Percentiles rank a stretch among this genome's conserved stretches.
phyloP scores from a whole-genome alignment of 2,113 vertebrate genomes.

The Trogon surrucura region DNA sequence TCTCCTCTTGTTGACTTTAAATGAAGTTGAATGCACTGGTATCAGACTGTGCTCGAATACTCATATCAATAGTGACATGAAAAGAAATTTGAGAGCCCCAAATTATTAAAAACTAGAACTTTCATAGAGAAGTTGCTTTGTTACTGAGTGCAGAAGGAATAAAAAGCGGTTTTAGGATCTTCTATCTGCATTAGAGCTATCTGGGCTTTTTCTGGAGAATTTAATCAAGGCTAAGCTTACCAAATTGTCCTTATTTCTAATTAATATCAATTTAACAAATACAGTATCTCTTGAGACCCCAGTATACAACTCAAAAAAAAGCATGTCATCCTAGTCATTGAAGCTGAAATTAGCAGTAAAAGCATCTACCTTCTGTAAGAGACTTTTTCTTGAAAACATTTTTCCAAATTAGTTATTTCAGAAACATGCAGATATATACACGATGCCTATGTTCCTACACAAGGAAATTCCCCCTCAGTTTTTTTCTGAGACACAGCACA shows the following conservation, averaged over 20 bases:
- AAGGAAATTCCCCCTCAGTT: background rate
- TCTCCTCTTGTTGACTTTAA: background rate
- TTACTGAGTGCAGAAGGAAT: background rate
- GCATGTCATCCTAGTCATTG: background rate
- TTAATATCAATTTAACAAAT: slow-evolving; percentile 21
- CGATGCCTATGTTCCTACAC: background rate
- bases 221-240: background rate
- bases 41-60: background rate
- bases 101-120: background rate
- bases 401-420: background rate
- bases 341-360: background rate
- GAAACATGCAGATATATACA: background rate
- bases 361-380: background rate
- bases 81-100: background rate
- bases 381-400: background rate
- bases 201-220: slow-evolving; percentile 2
- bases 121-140: background rate
- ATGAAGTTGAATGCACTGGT: background rate
- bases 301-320: background rate
- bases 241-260: slow-evolving; percentile 21
- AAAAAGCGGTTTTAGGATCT: background rate
- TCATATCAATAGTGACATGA: background rate
- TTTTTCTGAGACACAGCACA: background rate
- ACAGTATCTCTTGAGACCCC: background rate
- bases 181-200: background rate